phyloP scores from a whole-genome alignment of 2,888 invertebrate genomes.

The Conistra vaccinii region DNA sequence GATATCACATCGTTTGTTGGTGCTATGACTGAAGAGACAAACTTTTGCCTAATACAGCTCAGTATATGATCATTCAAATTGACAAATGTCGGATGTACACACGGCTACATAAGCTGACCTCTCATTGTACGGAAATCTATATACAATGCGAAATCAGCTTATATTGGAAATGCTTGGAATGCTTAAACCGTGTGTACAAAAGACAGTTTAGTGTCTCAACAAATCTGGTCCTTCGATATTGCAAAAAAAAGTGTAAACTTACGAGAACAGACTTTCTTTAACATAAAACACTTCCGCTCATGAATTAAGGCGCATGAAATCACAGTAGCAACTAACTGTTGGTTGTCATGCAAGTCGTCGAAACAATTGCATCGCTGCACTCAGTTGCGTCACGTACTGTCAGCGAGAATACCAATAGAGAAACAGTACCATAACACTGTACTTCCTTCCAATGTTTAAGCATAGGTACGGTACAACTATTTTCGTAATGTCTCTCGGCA shows the following conservation, averaged over 20 bases:
- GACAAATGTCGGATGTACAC: background rate
- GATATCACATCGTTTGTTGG: background rate
- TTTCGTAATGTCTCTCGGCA: no score
- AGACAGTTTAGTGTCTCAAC: background rate
- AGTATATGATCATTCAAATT: background rate
- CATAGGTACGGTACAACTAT: no score
- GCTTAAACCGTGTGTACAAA: no score
- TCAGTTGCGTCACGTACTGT: constrained; percentile 49
- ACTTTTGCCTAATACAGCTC: background rate
- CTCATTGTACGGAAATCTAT: no score
- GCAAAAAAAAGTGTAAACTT: background rate
- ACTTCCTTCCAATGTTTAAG: constrained; percentile 1
- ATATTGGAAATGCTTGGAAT: no score
- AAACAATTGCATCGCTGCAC: constrained; percentile 66
- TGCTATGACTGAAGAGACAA: background rate
- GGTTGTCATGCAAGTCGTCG: constrained; percentile 68
- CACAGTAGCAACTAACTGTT: constrained; percentile 59
- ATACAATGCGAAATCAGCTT: no score
- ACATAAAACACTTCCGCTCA: constrained; percentile 16
- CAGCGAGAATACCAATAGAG: constrained; percentile 9
- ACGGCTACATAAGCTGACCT: no score
- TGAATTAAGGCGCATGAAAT: constrained; percentile 3
- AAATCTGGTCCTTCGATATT: background rate
- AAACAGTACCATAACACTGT: background rate
- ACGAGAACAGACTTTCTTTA: background rate